These are phyloP conservation scores for Drosophila longiperda DNA, from an alignment of 2,888 invertebrate species.

Conservation along the genomic window DNA sequence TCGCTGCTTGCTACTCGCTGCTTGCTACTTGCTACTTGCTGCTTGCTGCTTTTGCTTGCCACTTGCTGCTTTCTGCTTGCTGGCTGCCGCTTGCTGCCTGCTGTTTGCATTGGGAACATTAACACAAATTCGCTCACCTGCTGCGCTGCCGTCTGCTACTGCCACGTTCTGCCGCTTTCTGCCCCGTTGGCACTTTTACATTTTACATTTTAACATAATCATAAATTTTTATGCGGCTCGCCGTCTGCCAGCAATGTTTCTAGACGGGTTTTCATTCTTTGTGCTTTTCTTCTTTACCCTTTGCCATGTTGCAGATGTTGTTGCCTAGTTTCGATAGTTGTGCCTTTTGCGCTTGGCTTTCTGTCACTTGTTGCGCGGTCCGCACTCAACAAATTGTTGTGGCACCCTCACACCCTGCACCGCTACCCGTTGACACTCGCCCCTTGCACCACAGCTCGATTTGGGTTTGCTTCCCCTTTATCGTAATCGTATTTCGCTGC, in stretches of 20 bases:
- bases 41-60: constrained; percentile 26
- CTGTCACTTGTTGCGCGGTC: constrained; percentile 63
- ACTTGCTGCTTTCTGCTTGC: constrained; percentile 53
- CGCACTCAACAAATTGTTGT: constrained; percentile 70
- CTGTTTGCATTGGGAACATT: constrained; percentile 56
- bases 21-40: constrained; percentile 55
- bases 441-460: constrained; percentile 15
- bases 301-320: constrained; percentile 24
- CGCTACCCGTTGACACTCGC: no score
- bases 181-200: constrained; percentile 73
- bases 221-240: constrained; percentile 80
- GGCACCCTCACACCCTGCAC: constrained; percentile 3
- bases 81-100: constrained; percentile 21
- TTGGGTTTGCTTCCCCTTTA: constrained; percentile 42
- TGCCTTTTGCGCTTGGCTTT: constrained; percentile 29
- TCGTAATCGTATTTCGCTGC: constrained; percentile 72
- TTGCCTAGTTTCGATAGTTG: constrained; percentile 71
- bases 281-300: constrained; percentile 1
- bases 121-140: constrained; percentile 78
- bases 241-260: constrained; percentile 68
- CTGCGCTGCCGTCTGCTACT: constrained; percentile 38
- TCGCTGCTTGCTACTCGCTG: constrained; percentile 16
- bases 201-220: constrained; percentile 81
- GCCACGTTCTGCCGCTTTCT: constrained; percentile 7
- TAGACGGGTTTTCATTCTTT: constrained; percentile 2